Base-by-base conservation (phyloP, 2,113 vertebrate genomes). In the Tachysurus fulvidraco region DNA sequence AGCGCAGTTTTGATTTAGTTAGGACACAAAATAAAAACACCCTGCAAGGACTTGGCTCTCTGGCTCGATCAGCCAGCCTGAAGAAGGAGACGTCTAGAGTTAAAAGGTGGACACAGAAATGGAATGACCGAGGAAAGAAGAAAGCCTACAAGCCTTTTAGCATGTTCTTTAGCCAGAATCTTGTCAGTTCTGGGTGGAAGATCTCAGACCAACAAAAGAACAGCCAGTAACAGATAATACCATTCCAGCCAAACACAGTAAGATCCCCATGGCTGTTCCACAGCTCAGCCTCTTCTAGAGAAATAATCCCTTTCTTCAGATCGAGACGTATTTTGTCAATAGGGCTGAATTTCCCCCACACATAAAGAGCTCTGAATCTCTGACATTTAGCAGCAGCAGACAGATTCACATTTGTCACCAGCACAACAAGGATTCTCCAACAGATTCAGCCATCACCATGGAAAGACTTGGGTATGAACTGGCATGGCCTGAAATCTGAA, bases 1-100 rank as follows among this genome's bases (percentile, higher is more conserved):
- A 71, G 65, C 44, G 50, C 81, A 83, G 78, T 79, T 73, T 80
- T 88, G 44, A 14, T 8, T 36, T 36, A 59, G 55, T 80, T 87
- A 62, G 41, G 78, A 85, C 83, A 79, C 36, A 12, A 55, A 80
- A 76, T 64, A 84, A 83, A 55, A 80, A 44, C 16, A 83, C 23
- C 23, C 78, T 25, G 71, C 19, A 23, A 25, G 30, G 16, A 69
- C 59, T 52, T 82, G 69, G 88, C 85, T 65, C 57, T 46, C 17
- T 7, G 46, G 46, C 65, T 46, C 25, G 21, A 28, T 84, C 59
- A 30, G 21, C 1, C 52, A 81, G 55, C 12, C 54, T 23, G 55
- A 59, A 36, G 25, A 79, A 41, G 55, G 9, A 54, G 64, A 83
- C 44, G 8, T 23, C 67, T 41, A 17, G 36, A 36, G 36, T 65